Evolutionary conservation across 2,797 vertebrate genomes (phyloP), one percentile per base, ranked within the genome.

Genomic region (Lepus townsendii): DNA sequence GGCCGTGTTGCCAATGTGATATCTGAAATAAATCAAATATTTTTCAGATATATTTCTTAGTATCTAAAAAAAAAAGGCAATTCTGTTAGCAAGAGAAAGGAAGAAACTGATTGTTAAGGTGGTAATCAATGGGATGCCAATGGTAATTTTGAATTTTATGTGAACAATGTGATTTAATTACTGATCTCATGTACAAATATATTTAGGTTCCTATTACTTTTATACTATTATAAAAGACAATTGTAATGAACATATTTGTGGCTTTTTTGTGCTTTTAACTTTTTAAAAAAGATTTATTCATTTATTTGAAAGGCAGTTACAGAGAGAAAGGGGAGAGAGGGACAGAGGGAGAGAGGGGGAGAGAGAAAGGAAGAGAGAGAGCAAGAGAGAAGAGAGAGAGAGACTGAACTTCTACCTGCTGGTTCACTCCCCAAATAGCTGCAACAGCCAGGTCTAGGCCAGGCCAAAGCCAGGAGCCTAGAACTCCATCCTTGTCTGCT

Each of bases 131-230:
- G 68, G 13, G 24, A 79, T 71, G 52, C 27, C 72, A 80, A 91
- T 13, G 76, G 77, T 27, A 54, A 88, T 42, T 92, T 83, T 62
- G 62, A 50, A 66, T 76, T 80, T 60, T 79, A 66, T 52, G 13
- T 80, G 54, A 62, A 7, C 86, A 50, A 42, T 73, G 42, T 78
- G 54, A 83, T 86, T 91, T 93, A 90, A 90, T 79, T 76, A 92
- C 66, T 72, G 63, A 79, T 87, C 5, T 9, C 60, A 86, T 79
- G 83, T 75, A 68, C 50, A 68, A 80, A 62, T 79, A 69, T 50
- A 57, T 52, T 89, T 85, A 60, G 35, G 32, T 82, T 83, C 73
- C 69, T 76, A 20, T 38, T 86, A 79, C 92, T 92, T 90, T 90
- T 92, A 83, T 14, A 50, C 30, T 60, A 72, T 83, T 89, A 77